phyloP scores from a whole-genome alignment of 2,888 invertebrate genomes.

The Achlya flavicornis region DNA sequence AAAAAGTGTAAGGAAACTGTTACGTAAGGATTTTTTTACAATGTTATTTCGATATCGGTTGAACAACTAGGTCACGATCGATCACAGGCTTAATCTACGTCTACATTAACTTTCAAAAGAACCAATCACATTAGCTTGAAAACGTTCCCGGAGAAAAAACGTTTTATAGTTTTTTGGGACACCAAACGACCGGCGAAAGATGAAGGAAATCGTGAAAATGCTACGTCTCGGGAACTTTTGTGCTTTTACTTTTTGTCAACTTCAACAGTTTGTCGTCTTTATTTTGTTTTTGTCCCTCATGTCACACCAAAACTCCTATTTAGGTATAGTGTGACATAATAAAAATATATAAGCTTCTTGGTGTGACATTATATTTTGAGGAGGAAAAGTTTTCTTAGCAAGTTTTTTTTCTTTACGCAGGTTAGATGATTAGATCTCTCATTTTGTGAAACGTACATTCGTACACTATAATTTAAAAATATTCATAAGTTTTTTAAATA shows the following conservation, averaged over 20 bases:
- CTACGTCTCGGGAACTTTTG: neutral
- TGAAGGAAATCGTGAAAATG: conserved; percentile 7
- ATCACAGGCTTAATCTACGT: conserved; percentile 5
- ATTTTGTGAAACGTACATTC: too few species aligned
- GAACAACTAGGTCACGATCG: conserved; percentile 3
- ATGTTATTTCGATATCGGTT: neutral
- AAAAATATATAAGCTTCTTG: neutral
- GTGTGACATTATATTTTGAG: neutral
- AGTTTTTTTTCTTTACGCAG: too few species aligned
- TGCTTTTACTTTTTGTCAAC: neutral
- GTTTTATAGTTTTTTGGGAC: conserved; percentile 7
- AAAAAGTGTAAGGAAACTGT: neutral
- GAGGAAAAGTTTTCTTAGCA: too few species aligned
- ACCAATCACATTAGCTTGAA: conserved; percentile 7
- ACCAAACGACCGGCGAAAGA: conserved; percentile 8
- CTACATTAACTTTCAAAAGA: conserved; percentile 8
- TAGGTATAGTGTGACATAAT: too few species aligned
- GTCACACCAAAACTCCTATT: too few species aligned
- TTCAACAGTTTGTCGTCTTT: neutral
- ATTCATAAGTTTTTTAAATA: too few species aligned
- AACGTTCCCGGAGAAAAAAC: conserved; percentile 3
- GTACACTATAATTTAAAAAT: too few species aligned
- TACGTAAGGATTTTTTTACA: neutral
- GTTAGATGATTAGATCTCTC: too few species aligned
- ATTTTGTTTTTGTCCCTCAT: neutral